phyloP scores from a whole-genome alignment of 2,797 vertebrate genomes.

The Myiotriccus ornatus region DNA sequence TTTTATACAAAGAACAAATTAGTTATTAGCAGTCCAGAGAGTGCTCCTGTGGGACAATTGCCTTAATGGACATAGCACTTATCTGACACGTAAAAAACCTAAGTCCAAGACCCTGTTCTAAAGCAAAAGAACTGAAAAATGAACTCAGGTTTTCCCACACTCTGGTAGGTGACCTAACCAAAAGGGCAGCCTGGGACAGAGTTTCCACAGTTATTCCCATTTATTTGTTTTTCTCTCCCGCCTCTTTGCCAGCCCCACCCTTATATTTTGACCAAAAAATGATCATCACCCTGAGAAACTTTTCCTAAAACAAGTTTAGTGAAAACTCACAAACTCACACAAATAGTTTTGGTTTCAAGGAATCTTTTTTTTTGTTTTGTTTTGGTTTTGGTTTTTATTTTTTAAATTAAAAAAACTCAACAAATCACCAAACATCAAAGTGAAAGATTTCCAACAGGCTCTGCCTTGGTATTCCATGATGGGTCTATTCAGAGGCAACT shows the following conservation, averaged over 20 bases:
- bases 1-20: neutral
- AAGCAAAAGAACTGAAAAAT: neutral
- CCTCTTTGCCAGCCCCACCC: neutral
- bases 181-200: neutral
- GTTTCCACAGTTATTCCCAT: neutral
- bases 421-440: neutral
- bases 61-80: neutral
- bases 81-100: neutral
- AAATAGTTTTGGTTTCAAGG: slow-evolving; percentile 13
- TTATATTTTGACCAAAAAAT: slow-evolving; percentile 6
- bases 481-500: neutral
- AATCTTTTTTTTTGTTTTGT: neutral
- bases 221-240: neutral
- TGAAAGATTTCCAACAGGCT: neutral
- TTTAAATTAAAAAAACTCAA: neutral
- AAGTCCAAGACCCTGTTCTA: neutral
- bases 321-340: neutral
- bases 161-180: neutral
- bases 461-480: neutral
- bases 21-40: neutral
- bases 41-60: neutral
- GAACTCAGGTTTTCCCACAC: neutral
- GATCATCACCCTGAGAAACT: neutral
- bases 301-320: neutral
- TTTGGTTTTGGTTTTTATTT: neutral